phyloP scores from a whole-genome alignment of 2,113 vertebrate species.

The Aramus guarauna region DNA sequence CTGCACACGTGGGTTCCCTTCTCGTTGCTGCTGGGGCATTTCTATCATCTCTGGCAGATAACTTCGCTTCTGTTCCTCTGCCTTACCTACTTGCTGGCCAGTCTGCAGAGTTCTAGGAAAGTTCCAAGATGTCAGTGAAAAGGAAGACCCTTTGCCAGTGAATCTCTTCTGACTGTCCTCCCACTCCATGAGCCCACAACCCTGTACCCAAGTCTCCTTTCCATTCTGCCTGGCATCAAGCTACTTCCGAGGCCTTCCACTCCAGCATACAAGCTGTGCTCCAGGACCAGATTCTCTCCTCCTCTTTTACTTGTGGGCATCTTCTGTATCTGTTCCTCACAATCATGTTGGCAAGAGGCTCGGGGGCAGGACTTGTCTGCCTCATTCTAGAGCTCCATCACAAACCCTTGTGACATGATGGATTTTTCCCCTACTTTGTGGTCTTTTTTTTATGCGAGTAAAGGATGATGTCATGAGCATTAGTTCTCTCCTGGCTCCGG shows the following conservation, averaged over 20 bases:
- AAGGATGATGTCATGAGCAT: not conserved
- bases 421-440: not conserved
- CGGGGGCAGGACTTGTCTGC: not conserved
- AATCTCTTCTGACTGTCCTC: not conserved
- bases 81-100: not conserved
- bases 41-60: not conserved
- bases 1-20: not conserved
- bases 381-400: not conserved
- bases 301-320: not conserved
- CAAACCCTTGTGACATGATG: not conserved
- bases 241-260: not conserved
- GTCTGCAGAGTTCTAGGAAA: not conserved
- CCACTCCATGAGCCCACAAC: not conserved
- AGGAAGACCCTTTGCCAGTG: not conserved
- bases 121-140: not conserved
- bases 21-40: not conserved
- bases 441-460: not conserved
- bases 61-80: not conserved
- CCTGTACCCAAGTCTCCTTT: not conserved
- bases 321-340: not conserved
- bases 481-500: not conserved
- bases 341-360: not conserved
- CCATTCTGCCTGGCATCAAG: not conserved
- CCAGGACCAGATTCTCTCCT: not conserved
- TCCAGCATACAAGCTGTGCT: not conserved